Evolutionary conservation across 2,888 invertebrate genomes (phyloP), one percentile per base, ranked within the genome.

Genomic region (Hirtodrosophila duncani): DNA sequence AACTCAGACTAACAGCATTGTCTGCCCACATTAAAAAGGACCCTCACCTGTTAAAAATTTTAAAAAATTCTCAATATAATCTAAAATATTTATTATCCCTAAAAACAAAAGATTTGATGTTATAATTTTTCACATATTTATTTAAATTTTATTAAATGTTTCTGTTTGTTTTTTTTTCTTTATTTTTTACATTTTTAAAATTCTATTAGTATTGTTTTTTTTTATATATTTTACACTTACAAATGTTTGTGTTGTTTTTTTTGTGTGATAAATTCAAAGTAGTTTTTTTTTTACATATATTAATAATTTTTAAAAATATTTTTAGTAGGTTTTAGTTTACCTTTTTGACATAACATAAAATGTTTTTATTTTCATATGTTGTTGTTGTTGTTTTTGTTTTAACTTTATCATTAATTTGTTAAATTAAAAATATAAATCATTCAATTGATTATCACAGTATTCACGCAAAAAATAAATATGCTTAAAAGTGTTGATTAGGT

Each of bases 401-500:
- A 9, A 41, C 48, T 50, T 51, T 42, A 20, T 61, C 44, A 27
- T 37, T 43, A 16, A 2, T 45, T 26, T 6, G 27, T 48, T 39
- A 42, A 64, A 45, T 70, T 75, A 66, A 66, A 75, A 83, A 60
- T 83, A 81, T 74, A 80, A 84, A 81, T 80, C 81, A 81, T 84
- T 84, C 58, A 71, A 83, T 80, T 81, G 80, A 79, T 84, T 85
- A 85, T 85, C 85, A 85, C 85, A 85, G 85, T 84, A 83, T 83
- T 85, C 72, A 84, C 68, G 75, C 74, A 81, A 71, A 62, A 81
- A 77, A 84, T 82, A 82, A 83, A 84, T 82, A 83, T 79, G 60
- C 66, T 67, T 77, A 67, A 31, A 44, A 41, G 44, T 59, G 58
- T 39, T 31, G 48, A 36, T 53, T 56, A 53, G 38, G 45, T 48